Evolutionary conservation across 1,140 invertebrate species (phyloP).

Genomic region (Drosophila melanogaster): DNA sequence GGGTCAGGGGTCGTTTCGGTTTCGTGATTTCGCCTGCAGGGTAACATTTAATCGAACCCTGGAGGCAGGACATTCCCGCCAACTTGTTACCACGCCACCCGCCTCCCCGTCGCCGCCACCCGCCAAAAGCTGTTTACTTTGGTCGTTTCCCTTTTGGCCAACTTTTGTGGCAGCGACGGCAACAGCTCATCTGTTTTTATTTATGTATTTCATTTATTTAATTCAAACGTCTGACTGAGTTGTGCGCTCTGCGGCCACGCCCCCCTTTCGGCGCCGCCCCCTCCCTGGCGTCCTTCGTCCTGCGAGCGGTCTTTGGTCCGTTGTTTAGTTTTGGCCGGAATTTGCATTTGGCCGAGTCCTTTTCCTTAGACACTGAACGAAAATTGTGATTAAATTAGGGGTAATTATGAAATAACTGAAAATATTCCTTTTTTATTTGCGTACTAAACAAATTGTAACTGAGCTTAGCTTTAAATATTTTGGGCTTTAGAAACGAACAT

Average conservation of each 20-base stretch:
- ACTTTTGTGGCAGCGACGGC: slow-evolving; percentile 19
- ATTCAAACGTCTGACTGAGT: slow-evolving; percentile 65
- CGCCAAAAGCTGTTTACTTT: slow-evolving; percentile 30
- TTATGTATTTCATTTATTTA: slow-evolving; percentile 82
- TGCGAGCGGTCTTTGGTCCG: background rate
- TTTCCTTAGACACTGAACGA: slow-evolving; percentile 7
- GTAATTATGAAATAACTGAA: too few relatives aligned
- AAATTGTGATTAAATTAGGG: background rate
- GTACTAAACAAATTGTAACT: too few relatives aligned
- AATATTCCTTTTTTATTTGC: too few relatives aligned
- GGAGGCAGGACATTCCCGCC: slow-evolving; percentile 16
- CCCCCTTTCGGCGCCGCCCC: slow-evolving; percentile 18
- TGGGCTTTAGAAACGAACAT: too few relatives aligned
- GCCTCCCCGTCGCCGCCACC: background rate
- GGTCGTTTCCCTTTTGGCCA: slow-evolving; percentile 42
- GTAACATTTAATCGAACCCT: slow-evolving; percentile 40
- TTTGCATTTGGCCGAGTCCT: slow-evolving; percentile 48
- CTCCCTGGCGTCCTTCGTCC: slow-evolving; percentile 4
- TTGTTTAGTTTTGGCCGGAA: slow-evolving; percentile 34
- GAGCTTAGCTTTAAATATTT: too few relatives aligned
- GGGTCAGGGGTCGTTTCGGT: background rate
- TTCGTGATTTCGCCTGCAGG: slow-evolving; percentile 16
- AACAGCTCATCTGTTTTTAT: slow-evolving; percentile 67
- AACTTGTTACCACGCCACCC: background rate
- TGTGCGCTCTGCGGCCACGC: slow-evolving; percentile 23